phyloP scores from a whole-genome alignment of 1,140 invertebrate genomes.

The Thereuonema tuberculata region DNA sequence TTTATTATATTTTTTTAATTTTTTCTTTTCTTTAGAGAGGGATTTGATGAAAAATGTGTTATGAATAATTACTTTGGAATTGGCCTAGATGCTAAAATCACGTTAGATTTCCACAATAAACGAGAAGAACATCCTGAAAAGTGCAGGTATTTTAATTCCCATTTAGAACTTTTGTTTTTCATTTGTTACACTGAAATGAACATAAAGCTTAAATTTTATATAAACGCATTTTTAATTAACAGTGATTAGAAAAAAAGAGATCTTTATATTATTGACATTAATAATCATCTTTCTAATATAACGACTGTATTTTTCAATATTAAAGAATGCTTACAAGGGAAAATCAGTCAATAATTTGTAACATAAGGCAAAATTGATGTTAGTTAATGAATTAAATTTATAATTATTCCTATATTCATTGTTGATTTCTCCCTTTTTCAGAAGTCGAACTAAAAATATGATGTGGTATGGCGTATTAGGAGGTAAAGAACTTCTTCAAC shows the following conservation, averaged over 20 bases:
- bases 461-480: constrained; percentile 96
- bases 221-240: too few relatives aligned
- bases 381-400: too few relatives aligned
- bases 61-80: constrained; percentile 99
- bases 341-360: too few relatives aligned
- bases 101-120: constrained; percentile 93
- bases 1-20: neutral
- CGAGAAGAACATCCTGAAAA: constrained; percentile 96
- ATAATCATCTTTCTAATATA: too few relatives aligned
- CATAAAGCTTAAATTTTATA: too few relatives aligned
- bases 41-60: constrained; percentile 84
- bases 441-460: constrained; percentile 74
- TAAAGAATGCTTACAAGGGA: too few relatives aligned
- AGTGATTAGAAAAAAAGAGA: too few relatives aligned
- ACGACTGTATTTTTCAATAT: too few relatives aligned
- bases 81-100: constrained; percentile 96
- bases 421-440: constrained; percentile 18
- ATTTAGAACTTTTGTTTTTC: neutral
- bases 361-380: too few relatives aligned
- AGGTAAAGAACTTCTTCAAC: constrained; percentile 63
- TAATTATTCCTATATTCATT: too few relatives aligned
- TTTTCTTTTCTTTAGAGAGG: constrained; percentile 43
- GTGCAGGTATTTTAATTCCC: constrained; percentile 50
- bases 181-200: too few relatives aligned
- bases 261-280: too few relatives aligned